Percentiles rank a stretch among this genome's conserved stretches.
Evolutionary conservation across 2,113 vertebrate genomes (phyloP).

Genomic region (Vimba vimba): DNA sequence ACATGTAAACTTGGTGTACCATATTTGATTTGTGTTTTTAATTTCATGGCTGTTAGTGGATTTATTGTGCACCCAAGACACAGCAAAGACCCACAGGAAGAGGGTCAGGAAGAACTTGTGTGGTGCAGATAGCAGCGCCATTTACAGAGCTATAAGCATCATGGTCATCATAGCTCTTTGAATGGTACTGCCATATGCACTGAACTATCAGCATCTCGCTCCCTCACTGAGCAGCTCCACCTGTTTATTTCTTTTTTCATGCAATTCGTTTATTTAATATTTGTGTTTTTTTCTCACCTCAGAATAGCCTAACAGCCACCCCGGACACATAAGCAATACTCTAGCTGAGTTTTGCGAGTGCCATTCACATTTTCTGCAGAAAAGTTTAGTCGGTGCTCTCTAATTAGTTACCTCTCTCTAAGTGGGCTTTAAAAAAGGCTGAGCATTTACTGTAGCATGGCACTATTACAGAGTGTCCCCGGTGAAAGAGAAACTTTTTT

Average conservation of each 20-base stretch:
- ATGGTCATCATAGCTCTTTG: slow-evolving; percentile 91
- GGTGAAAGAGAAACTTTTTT: no score
- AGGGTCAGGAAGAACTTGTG: slow-evolving; percentile 36
- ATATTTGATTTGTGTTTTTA: slow-evolving; percentile 34
- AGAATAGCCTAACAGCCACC: background rate
- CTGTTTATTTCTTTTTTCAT: background rate
- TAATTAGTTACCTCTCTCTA: background rate
- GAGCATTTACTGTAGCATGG: background rate
- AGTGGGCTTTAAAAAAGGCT: background rate
- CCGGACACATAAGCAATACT: background rate
- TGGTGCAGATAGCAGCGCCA: slow-evolving; percentile 89
- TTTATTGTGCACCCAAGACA: background rate
- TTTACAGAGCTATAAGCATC: slow-evolving; percentile 91
- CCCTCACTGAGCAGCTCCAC: slow-evolving; percentile 11
- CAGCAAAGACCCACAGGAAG: slow-evolving; percentile 29
- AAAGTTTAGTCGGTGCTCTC: background rate
- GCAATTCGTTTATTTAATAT: background rate
- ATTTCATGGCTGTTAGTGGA: slow-evolving; percentile 18
- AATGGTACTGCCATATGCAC: slow-evolving; percentile 92
- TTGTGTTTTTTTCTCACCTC: background rate
- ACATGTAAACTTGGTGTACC: background rate
- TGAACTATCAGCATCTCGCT: slow-evolving; percentile 70
- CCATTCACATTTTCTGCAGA: background rate
- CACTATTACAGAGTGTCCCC: background rate
- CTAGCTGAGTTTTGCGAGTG: background rate